Evolutionary conservation across 2,797 vertebrate genomes (phyloP), one percentile per base, ranked within the genome.

Genomic region (Sebastes oblongus): DNA sequence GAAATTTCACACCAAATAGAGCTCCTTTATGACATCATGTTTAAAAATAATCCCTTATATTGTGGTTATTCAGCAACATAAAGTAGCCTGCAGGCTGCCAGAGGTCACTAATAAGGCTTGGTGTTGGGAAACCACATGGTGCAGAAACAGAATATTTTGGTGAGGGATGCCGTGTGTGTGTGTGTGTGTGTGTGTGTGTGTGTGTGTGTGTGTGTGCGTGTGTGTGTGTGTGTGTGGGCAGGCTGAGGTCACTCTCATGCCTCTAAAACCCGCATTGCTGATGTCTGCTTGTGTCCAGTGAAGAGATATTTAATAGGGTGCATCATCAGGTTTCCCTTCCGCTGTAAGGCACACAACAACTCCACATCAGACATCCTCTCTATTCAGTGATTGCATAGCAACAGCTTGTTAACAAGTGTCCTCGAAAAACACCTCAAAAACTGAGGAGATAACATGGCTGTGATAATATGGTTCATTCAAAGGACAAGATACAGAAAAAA

Each of bases 241-340:
- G 81, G 66, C 86, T 91, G 88, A 92, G 89, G 92, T 94, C 93
- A 91, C 87, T 82, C 75, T 82, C 71, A 85, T 91, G 87, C 80
- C 86, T 91, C 87, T 77, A 77, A 92, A 92, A 91, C 93, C 92
- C 90, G 93, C 93, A 95, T 89, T 94, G 94, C 91, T 90, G 92
- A 88, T 93, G 91, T 88, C 89, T 90, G 89, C 88, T 92, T 81
- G 70, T 94, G 90, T 92, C 91, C 91, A 89, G 81, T 81, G 81
- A 69, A 86, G 50, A 66, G 86, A 87, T 87, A 87, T 91, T 93
- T 88, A 89, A 89, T 74, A 86, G 77, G 75, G 84, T 87, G 87
- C 75, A 92, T 90, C 81, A 86, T 85, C 81, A 86, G 80, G 90
- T 90, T 92, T 85, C 83, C 86, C 87, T 86, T 80, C 86, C 46